phyloP scores from a whole-genome alignment of 2,888 invertebrate genomes.

The Abscondita cerata region DNA sequence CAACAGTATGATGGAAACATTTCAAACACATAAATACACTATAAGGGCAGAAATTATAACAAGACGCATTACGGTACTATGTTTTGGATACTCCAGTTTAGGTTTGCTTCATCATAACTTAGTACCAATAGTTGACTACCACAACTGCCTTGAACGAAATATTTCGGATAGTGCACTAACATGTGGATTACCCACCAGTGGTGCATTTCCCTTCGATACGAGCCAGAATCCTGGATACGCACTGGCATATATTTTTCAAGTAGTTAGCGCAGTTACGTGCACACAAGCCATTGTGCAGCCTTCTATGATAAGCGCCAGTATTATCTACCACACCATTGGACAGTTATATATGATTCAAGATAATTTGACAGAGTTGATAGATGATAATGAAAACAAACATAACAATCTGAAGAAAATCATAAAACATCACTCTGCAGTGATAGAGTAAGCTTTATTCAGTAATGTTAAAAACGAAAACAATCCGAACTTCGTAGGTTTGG shows the following conservation, averaged over 20 bases:
- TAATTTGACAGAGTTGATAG: background rate
- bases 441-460: constrained; percentile 6
- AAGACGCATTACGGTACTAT: background rate
- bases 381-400: background rate
- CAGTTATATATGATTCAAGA: constrained; percentile 8
- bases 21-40: constrained; percentile 2
- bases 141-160: background rate
- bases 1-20: background rate
- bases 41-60: constrained; percentile 1
- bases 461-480: too few species aligned
- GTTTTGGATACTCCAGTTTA: background rate
- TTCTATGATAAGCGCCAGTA: background rate
- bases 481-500: background rate
- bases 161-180: background rate
- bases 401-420: background rate
- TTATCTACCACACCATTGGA: constrained; percentile 10
- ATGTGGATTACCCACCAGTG: constrained; percentile 15
- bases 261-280: background rate
- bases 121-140: background rate
- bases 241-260: constrained; percentile 6
- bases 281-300: background rate
- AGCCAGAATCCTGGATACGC: background rate
- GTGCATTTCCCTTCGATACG: constrained; percentile 13
- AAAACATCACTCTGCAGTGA: constrained; percentile 3
- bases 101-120: constrained; percentile 1